Percentiles rank a stretch among this genome's conserved stretches.
phyloP scores from a whole-genome alignment of 2,888 invertebrate genomes.

The Drosophila borealis region DNA sequence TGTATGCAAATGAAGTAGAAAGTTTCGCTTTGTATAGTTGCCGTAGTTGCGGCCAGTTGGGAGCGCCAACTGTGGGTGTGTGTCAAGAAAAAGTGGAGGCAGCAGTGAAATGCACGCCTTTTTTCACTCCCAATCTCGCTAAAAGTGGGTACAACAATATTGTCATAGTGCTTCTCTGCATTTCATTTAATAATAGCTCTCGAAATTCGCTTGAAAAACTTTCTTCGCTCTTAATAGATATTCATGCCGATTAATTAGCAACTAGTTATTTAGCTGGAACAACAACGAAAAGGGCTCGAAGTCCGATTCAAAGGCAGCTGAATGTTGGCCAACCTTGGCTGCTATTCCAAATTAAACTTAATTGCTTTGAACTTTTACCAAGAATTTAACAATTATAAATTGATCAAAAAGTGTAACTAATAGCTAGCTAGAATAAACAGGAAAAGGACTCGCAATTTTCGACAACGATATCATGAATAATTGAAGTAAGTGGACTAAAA shows the following conservation, averaged over 20 bases:
- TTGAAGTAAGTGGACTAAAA: too few relatives aligned
- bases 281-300: too few relatives aligned
- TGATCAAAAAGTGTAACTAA: too few relatives aligned
- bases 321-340: too few relatives aligned
- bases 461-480: too few relatives aligned
- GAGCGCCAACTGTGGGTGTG: constrained; percentile 20
- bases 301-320: too few relatives aligned
- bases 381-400: too few relatives aligned
- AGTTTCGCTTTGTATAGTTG: constrained; percentile 77
- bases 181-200: constrained; percentile 26
- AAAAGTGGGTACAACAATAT: constrained; percentile 26
- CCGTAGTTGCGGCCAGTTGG: constrained; percentile 57
- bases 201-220: constrained; percentile 10
- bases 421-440: too few relatives aligned
- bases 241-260: constrained; percentile 21
- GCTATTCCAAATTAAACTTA: too few relatives aligned
- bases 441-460: too few relatives aligned
- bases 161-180: constrained; percentile 35
- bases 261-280: too few relatives aligned
- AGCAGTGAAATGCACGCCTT: background rate
- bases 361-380: too few relatives aligned
- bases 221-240: constrained; percentile 14
- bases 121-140: background rate
- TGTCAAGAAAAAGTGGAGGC: background rate
- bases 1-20: constrained; percentile 83